Base-by-base conservation (phyloP, 2,888 invertebrate species). In the Lacanobia wlatinum region DNA sequence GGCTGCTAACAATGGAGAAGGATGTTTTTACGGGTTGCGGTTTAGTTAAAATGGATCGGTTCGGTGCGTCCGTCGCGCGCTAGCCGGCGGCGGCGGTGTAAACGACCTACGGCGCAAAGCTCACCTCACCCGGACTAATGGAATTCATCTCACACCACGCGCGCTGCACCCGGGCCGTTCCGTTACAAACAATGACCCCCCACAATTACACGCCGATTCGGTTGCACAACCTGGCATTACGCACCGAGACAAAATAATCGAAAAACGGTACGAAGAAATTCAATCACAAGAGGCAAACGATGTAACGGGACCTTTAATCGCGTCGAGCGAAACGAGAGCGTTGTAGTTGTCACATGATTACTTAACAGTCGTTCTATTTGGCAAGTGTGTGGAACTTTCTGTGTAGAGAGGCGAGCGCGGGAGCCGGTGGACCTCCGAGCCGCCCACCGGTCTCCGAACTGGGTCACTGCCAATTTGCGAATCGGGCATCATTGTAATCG, bases 181-280 rank as follows among this genome's bases (percentile, higher is more conserved):
- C 93, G 94, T 94, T 94, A 94, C 92, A 93, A 91, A 93, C 93
- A 92, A 92, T 93, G 94, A 94, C 91, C 93, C 88, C 88, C 80
- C 88, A 87, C 90, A 90, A 91, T 92, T 90, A 91, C 89, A 89
- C 84, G 84, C 87, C 84, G 87, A 92, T 91, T 90, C 89, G 78
- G 90, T 93, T 93, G 89, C 90, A 86, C 91, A 93, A 92, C 88
- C 78, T 83, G 76, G 82, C 82, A 88, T 89, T 88, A 90, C 87
- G 85, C 87, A 87, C 83, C 83, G 75, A 87, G 86, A 88, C 85
- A 86, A 87, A 90, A 89, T 90, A 90, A 92, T 89, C 84, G 84
- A 90, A 90, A 90, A 89, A 89, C 84, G 78, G 86, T 83, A 85
- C 80, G 66, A 80, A 82, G 72, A 84, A 83, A 83, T 80, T 83